Evolutionary conservation across 2,888 invertebrate genomes (phyloP).

Genomic region (Petrolisthes manimaculis): DNA sequence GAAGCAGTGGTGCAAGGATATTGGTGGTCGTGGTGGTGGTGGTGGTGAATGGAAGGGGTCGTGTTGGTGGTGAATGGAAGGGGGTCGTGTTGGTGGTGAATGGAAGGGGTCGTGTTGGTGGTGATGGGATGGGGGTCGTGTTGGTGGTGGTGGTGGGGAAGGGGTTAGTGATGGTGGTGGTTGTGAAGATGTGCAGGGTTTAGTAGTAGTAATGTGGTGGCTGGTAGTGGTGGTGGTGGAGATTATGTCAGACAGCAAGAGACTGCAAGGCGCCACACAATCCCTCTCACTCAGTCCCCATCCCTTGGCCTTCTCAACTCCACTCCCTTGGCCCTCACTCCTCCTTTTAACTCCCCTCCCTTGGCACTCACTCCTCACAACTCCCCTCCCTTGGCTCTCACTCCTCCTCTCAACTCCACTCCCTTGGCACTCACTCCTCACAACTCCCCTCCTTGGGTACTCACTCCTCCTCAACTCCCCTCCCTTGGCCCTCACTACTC

Average conservation of each 20-base stretch:
- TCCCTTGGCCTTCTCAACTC: neutral
- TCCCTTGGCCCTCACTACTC: neutral
- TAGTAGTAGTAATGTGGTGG: too few species aligned
- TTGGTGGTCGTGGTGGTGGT: neutral
- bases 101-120: neutral
- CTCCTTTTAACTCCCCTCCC: neutral
- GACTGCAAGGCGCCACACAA: too few species aligned
- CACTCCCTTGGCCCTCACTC: neutral
- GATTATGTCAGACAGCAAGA: too few species aligned
- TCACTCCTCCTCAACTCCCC: neutral
- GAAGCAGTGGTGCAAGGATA: too few species aligned
- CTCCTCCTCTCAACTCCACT: neutral
- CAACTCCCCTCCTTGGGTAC: neutral
- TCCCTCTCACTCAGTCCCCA: neutral
- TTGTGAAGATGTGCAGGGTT: neutral
- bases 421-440: neutral
- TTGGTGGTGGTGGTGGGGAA: neutral
- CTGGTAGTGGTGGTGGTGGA: too few species aligned
- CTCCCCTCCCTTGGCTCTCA: neutral
- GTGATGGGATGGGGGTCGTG: neutral
- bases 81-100: neutral
- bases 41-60: neutral
- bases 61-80: neutral
- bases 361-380: neutral
- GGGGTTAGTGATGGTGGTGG: neutral